Base-by-base conservation (phyloP, 2,888 invertebrate genomes). In the Caenorhabditis sp. region DNA sequence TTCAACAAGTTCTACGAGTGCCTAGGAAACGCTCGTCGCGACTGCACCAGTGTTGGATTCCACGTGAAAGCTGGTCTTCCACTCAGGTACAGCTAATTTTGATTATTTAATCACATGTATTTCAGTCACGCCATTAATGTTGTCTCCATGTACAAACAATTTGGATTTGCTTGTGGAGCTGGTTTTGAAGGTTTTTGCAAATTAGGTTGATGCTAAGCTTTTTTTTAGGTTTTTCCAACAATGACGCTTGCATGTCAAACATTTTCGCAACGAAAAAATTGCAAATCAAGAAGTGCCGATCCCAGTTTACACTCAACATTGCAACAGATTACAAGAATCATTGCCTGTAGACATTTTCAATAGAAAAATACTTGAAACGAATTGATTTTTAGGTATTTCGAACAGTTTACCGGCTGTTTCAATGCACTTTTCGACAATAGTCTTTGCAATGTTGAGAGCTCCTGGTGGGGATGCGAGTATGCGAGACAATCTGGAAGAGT, bases 391-490 rank as follows among this genome's bases (percentile, higher is more conserved):
- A 85, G 85, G 22, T 67, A 77, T 20, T 82, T 78, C 15, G 44
- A 72, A 35, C 71, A 82, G 15, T 82, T 65, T 65, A 78, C 72
- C 35, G 85, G 85, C 22, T 85, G 85, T 35, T 82, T 74, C 74
- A 68, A 72, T n/a, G 58, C 61, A 1, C 18, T 67, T 13, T 85
- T 85, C 65, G 68, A 76, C 6, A 68, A 79, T n/a, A 61, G 71
- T 6, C 13, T 50, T 2, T 87, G 87, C 62, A 82, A 80, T 22
- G 22, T 40, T 5, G 78, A 82, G 60, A 83, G 85, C 22, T 71
- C 81, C 3, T 83, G 85, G 81, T 87, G 86, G 82, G 87, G 85
- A 4, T 87, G 87, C 47, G 87, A 87, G 55, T 86, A 87, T 67
- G 87, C 82, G 6, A 76, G 87, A 69, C 85, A 85, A 50, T 72